These are phyloP conservation scores for Coecobrya sp. DNA, from an alignment of 2,888 invertebrate genomes.

Conservation along the genomic window DNA sequence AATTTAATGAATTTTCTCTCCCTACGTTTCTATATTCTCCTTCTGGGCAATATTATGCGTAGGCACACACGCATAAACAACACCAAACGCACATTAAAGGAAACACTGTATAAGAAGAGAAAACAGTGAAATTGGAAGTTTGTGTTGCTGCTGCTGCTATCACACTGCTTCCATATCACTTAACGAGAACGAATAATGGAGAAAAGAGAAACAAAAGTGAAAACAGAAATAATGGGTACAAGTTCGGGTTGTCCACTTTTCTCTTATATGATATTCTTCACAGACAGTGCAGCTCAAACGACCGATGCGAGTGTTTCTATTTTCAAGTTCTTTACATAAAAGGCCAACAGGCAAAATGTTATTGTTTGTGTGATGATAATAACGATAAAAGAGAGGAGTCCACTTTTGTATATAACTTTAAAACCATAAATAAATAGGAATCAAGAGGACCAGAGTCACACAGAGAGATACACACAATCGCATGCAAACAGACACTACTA, in stretches of 20 bases:
- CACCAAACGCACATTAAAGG: slow-evolving; percentile 10
- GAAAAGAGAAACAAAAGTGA: background rate
- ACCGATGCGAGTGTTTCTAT: no score
- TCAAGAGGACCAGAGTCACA: background rate
- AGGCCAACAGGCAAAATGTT: slow-evolving; percentile 29
- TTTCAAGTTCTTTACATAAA: background rate
- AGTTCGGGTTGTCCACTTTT: slow-evolving; percentile 1
- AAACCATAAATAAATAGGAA: background rate
- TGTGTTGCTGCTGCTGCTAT: background rate
- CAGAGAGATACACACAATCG: background rate
- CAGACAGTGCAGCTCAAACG: background rate
- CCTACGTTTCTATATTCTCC: background rate
- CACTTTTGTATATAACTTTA: slow-evolving; percentile 35
- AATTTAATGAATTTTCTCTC: slow-evolving; percentile 21
- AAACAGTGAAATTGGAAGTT: background rate
- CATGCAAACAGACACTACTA: slow-evolving; percentile 52
- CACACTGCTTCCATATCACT: background rate
- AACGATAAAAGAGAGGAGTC: background rate
- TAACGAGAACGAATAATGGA: background rate
- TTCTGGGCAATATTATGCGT: background rate
- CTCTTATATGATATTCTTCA: background rate
- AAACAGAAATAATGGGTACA: background rate
- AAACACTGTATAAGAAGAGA: background rate
- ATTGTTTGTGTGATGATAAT: slow-evolving; percentile 21
- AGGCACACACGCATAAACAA: slow-evolving; percentile 44